These are phyloP conservation scores for Glareola pratincola DNA, from an alignment of 2,113 vertebrate genomes.

Conservation along the genomic window DNA sequence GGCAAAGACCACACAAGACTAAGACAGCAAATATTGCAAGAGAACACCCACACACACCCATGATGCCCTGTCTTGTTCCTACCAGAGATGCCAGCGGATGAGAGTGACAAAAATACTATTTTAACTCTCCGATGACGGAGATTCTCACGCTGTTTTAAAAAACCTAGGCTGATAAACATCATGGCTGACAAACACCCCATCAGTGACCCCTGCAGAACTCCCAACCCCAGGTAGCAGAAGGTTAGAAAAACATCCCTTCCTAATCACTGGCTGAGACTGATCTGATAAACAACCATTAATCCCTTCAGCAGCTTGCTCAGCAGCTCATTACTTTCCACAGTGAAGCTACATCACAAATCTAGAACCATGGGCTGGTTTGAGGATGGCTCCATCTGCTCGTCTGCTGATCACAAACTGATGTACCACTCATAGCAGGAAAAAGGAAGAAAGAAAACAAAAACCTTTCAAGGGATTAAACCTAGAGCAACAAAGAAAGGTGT, in stretches of 20 bases:
- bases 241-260: slow-evolving; percentile 16
- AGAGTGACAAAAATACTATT: background rate
- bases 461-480: background rate
- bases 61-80: background rate
- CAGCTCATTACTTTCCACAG: background rate
- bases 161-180: background rate
- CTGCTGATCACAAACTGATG: background rate
- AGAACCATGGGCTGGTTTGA: background rate
- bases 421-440: background rate
- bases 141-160: background rate
- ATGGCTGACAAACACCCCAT: background rate
- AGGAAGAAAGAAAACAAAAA: background rate
- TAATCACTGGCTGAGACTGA: background rate
- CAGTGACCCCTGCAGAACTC: slow-evolving; percentile 1
- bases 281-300: background rate
- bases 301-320: background rate
- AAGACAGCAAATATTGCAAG: background rate
- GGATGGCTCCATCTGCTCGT: background rate
- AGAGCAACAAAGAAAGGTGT: background rate
- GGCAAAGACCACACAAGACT: slow-evolving; percentile 34
- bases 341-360: background rate
- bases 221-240: background rate
- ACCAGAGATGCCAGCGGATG: background rate
- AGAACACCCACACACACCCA: background rate
- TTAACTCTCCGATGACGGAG: background rate